phyloP scores from a whole-genome alignment of 37 sponge, comb jelly and placozoan species.

The Corticium candelabrum region DNA sequence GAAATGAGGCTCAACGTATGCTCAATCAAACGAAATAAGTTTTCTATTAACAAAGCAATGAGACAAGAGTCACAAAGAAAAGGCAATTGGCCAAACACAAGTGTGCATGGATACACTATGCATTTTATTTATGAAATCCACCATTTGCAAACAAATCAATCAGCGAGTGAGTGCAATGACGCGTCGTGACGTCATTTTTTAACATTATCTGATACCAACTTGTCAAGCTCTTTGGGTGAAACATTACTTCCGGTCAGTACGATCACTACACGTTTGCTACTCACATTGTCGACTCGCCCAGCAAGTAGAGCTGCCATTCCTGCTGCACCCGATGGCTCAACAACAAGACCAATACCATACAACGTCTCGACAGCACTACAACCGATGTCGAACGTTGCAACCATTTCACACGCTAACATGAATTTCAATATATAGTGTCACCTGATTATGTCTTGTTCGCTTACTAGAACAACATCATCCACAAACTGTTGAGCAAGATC shows the following conservation, averaged over 20 bases:
- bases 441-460: slow-evolving; percentile 33
- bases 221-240: slow-evolving; percentile 27
- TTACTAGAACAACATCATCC: slow-evolving; percentile 45
- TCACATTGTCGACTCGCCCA: slow-evolving; percentile 26
- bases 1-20: too few species aligned
- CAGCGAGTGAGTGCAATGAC: too few species aligned
- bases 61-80: too few species aligned
- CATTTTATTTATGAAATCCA: too few species aligned
- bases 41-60: too few species aligned
- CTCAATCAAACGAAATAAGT: too few species aligned
- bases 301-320: slow-evolving; percentile 32
- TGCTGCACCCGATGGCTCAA: slow-evolving; percentile 57
- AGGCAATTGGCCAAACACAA: too few species aligned
- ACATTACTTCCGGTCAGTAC: slow-evolving; percentile 44
- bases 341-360: slow-evolving; percentile 37
- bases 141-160: too few species aligned
- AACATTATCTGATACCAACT: slow-evolving; percentile 10
- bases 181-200: too few species aligned
- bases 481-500: slow-evolving; percentile 23
- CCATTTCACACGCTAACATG: background rate
- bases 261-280: slow-evolving; percentile 30
- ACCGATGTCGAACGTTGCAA: background rate
- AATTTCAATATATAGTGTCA: background rate
- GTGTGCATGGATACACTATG: too few species aligned
- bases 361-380: slow-evolving; percentile 13